Percentiles rank a stretch among this genome's conserved stretches.
Evolutionary conservation across 2,888 invertebrate genomes (phyloP).

Genomic region (Nymphalis c-album): DNA sequence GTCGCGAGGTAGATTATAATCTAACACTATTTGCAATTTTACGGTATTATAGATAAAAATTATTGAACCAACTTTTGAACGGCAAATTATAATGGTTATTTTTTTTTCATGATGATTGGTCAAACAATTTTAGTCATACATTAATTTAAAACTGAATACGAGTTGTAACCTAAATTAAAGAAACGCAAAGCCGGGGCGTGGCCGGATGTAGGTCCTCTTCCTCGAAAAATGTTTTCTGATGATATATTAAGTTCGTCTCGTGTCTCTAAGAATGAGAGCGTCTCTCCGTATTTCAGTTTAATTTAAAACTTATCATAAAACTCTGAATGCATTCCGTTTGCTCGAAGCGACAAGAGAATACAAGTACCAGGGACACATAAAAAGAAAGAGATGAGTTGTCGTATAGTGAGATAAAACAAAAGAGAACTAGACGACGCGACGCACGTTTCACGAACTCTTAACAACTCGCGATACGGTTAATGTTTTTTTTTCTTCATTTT

Average conservation of each 20-base stretch:
- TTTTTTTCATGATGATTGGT: no score
- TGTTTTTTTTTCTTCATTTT: background rate
- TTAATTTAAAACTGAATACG: no score
- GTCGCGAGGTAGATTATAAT: no score
- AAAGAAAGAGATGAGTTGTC: slow-evolving; percentile 11
- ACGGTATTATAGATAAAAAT: no score
- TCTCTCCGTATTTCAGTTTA: background rate
- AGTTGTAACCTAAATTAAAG: background rate
- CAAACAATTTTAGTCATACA: no score
- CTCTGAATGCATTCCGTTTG: slow-evolving; percentile 6
- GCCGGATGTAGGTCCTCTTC: background rate
- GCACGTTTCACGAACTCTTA: slow-evolving; percentile 12
- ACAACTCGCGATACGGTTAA: slow-evolving; percentile 5
- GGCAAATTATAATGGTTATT: no score
- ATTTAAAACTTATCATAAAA: slow-evolving; percentile 11
- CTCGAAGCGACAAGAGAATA: slow-evolving; percentile 7
- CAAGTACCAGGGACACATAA: slow-evolving; percentile 13
- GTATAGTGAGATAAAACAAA: slow-evolving; percentile 7
- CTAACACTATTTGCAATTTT: no score
- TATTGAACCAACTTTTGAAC: no score
- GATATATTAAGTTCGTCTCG: background rate
- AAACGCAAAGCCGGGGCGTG: background rate
- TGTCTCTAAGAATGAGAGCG: background rate
- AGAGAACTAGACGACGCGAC: slow-evolving; percentile 3
- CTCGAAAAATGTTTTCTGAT: background rate